phyloP scores from a whole-genome alignment of 2,888 invertebrate genomes.

The Megalurothrips usitatus region DNA sequence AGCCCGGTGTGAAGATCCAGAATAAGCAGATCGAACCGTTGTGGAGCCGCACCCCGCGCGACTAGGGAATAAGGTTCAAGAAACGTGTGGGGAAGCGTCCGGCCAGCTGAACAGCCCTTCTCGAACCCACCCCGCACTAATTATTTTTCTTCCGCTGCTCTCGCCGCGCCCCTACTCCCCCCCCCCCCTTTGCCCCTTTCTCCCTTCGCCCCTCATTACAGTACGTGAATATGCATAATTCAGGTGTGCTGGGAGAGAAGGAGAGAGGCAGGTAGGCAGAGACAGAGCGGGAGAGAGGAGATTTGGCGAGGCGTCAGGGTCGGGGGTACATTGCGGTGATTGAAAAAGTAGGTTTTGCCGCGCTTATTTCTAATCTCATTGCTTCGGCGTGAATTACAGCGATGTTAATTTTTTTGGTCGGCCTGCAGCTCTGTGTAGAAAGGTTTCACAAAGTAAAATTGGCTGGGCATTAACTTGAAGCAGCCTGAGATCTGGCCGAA shows the following conservation, averaged over 20 bases:
- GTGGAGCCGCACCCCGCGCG: not conserved
- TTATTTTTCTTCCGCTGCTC: not conserved
- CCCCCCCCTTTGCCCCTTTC: not conserved
- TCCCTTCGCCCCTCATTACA: not conserved
- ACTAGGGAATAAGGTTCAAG: too few relatives aligned
- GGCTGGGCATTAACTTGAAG: too few relatives aligned
- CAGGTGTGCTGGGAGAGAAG: conserved; percentile 9
- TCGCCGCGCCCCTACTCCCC: not conserved
- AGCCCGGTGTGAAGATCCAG: not conserved
- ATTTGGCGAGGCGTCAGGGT: too few relatives aligned
- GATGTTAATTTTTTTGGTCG: too few relatives aligned
- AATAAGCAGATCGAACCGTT: not conserved
- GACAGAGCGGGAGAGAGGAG: not conserved
- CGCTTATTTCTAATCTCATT: too few relatives aligned
- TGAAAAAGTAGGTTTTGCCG: too few relatives aligned
- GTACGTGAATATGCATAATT: conserved; percentile 20
- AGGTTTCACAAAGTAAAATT: too few relatives aligned
- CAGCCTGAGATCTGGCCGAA: too few relatives aligned
- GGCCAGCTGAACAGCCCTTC: not conserved
- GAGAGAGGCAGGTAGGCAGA: not conserved
- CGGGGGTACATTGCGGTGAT: too few relatives aligned
- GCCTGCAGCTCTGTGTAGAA: too few relatives aligned
- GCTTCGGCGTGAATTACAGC: too few relatives aligned
- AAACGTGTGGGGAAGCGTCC: not conserved
- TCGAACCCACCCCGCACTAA: not conserved